phyloP scores from a whole-genome alignment of 2,888 invertebrate genomes.

The Orthosia gothica region DNA sequence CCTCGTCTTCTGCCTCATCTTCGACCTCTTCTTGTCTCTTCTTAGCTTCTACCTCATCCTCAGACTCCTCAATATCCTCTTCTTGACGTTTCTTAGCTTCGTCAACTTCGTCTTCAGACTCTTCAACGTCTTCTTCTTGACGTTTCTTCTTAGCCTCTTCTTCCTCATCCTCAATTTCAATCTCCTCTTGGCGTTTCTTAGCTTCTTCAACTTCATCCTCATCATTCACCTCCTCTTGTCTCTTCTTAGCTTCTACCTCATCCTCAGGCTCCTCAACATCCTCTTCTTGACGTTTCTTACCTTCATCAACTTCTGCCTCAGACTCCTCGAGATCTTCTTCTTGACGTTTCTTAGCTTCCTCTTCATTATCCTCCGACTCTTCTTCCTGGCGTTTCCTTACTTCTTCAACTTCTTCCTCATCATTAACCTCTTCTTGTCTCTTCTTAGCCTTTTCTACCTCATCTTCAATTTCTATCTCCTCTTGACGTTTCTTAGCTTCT shows the following conservation, averaged over 20 bases:
- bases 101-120: neutral
- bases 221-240: constrained; percentile 24
- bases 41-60: constrained; percentile 16
- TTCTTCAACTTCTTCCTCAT: constrained; percentile 46
- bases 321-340: constrained; percentile 32
- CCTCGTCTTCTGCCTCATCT: neutral
- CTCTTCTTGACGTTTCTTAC: constrained; percentile 41
- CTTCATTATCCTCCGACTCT: constrained; percentile 9
- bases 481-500: constrained; percentile 41
- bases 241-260: constrained; percentile 4
- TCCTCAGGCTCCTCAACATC: constrained; percentile 13
- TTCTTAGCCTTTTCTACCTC: constrained; percentile 29
- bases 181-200: constrained; percentile 41
- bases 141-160: constrained; percentile 21
- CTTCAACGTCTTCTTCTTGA: constrained; percentile 7
- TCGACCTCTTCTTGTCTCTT: constrained; percentile 41
- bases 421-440: constrained; percentile 32
- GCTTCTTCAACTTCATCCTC: constrained; percentile 1
- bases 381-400: constrained; percentile 36
- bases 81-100: constrained; percentile 18
- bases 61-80: constrained; percentile 34
- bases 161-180: constrained; percentile 40
- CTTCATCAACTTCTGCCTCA: constrained; percentile 44
- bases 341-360: constrained; percentile 29
- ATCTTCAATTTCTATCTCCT: constrained; percentile 56